A percentile compares a stretch with the other conserved stretches of the same genome.
Evolutionary conservation across 2,113 vertebrate species (phyloP).

Genomic region (Gila orcuttii): DNA sequence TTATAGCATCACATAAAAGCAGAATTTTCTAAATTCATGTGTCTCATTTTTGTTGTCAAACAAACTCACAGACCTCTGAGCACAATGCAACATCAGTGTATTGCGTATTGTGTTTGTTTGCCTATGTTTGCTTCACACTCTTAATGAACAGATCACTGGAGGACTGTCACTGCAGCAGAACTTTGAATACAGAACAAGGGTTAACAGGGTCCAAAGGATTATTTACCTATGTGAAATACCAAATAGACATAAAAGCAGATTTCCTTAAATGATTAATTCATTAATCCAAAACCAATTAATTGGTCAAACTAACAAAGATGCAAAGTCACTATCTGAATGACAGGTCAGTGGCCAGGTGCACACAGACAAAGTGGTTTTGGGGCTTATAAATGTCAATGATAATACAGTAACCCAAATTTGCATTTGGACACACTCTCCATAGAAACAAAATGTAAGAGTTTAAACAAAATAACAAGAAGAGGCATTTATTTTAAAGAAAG

Average conservation of each 20-base stretch:
- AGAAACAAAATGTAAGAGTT: neutral
- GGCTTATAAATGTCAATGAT: neutral
- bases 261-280: neutral
- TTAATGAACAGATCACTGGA: neutral
- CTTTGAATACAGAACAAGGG: neutral
- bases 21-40: too few relatives aligned
- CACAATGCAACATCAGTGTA: neutral
- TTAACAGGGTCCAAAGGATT: neutral
- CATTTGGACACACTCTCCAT: neutral
- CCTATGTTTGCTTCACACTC: neutral
- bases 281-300: neutral
- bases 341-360: constrained; percentile 57
- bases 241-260: neutral
- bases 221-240: neutral
- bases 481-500: neutral
- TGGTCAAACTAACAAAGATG: neutral
- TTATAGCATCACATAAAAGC: too few relatives aligned
- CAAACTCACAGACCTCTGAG: neutral
- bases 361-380: constrained; percentile 43
- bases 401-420: neutral
- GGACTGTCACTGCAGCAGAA: neutral
- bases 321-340: neutral
- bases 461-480: neutral
- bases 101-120: neutral
- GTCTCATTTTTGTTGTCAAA: neutral